Base-by-base conservation (phyloP, 37 sponge, comb jelly and placozoan species). In the Halichondria panicea region DNA sequence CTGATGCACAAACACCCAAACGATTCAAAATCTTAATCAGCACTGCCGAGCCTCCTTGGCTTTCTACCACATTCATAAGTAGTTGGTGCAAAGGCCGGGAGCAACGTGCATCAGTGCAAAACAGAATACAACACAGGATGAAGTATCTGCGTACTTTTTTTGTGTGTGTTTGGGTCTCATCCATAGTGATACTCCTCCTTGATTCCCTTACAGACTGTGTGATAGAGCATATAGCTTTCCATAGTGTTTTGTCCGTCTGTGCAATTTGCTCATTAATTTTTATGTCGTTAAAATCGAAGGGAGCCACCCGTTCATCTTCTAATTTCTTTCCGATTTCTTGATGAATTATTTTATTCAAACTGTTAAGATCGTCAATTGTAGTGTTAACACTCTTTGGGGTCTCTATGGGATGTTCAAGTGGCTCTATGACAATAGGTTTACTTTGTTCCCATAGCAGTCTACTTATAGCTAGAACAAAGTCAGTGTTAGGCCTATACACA, bases 11-110 rank as follows among this genome's bases (percentile, higher is more conserved):
- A 30, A 74, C 30, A 11, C 75, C 75, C 6, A 74, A 21, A 8
- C 61, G 38, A 33, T 74, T 74, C 33, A 74, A 59, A 8, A 57
- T 33, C 22, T 53, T 28, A 25, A 74, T 37, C 25, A 74, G 34
- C 37, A 74, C 25, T 37, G 39, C 4, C 21, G 75, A 58, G 43
- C 75, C 75, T 38, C 75, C 75, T 40, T 58, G 75, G 39, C 75
- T 74, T 33, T 74, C 61, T 18, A 74, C 43, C 4, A 40, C 24
- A 35, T 74, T 62, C 18, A 62, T 59, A 21, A 74, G 22, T 41
- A 74, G 61, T 33, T 40, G 32, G 43, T 74, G 75, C 34, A 74
- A 32, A 38, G 75, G 75, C 62, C 57, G 33, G 15, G 43, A 58
- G 40, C 75, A 74, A 18, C 75, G 37, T n/a, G 57, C 43, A 31